Percentiles rank a stretch among this genome's conserved stretches.
phyloP scores from a whole-genome alignment of 2,888 invertebrate genomes.

The Litoditis marina region DNA sequence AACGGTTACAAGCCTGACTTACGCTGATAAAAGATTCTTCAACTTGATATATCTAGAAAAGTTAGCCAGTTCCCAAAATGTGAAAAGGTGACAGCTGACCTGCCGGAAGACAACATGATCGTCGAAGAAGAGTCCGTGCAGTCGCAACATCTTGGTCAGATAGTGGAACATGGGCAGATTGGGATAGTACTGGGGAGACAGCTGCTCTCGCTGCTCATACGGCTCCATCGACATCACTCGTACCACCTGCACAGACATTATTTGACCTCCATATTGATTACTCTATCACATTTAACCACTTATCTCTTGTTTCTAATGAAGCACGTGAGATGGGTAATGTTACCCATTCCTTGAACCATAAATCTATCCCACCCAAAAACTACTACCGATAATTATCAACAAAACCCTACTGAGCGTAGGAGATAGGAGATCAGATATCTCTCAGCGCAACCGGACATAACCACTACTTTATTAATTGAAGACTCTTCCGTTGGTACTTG shows the following conservation, averaged over 20 bases:
- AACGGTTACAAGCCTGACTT: no score
- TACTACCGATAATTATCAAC: no score
- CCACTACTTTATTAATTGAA: no score
- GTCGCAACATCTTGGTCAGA: slow-evolving; percentile 57
- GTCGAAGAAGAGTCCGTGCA: slow-evolving; percentile 59
- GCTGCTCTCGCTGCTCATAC: slow-evolving; percentile 50
- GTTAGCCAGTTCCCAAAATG: not conserved
- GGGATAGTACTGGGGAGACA: slow-evolving; percentile 54
- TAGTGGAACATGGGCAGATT: slow-evolving; percentile 61
- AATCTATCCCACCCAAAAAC: no score
- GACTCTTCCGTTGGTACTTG: no score
- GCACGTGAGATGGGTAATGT: no score
- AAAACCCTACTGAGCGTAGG: no score
- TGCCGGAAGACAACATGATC: slow-evolving; percentile 59
- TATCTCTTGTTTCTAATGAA: no score
- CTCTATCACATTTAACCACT: no score
- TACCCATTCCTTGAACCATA: not conserved
- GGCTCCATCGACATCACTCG: slow-evolving; percentile 58
- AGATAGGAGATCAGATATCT: no score
- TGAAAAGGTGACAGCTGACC: slow-evolving; percentile 26
- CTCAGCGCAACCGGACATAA: no score
- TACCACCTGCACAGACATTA: slow-evolving; percentile 38
- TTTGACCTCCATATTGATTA: not conserved
- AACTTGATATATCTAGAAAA: no score
- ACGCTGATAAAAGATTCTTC: not conserved